Conservation (phyloP, 2,797 vertebrate genomes). For the Sarcophilus harrisii region DNA sequence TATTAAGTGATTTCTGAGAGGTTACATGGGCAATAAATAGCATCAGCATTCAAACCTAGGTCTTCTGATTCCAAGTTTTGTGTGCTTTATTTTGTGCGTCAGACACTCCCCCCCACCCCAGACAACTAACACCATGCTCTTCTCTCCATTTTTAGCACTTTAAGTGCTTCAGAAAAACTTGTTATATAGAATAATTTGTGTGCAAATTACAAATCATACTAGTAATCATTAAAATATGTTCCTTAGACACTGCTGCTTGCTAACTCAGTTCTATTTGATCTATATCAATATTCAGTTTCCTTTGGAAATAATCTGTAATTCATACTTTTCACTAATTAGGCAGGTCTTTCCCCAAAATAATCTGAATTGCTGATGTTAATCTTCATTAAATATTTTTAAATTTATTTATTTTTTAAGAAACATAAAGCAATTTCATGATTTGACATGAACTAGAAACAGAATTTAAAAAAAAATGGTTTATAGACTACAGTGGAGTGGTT, state of each 20-base stretch:
- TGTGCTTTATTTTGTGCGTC: not conserved
- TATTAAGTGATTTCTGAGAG: not conserved
- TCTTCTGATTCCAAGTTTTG: not conserved
- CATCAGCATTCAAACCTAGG: not conserved
- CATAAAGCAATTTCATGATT: slow-evolving; percentile 40
- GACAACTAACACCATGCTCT: not conserved
- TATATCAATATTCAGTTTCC: not conserved
- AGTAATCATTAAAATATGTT: not conserved
- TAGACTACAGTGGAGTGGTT: slow-evolving; percentile 54
- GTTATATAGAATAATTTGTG: not conserved
- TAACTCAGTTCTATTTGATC: not conserved
- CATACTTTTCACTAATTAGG: slow-evolving; percentile 38
- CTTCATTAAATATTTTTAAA: slow-evolving; percentile 43
- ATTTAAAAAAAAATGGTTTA: slow-evolving; percentile 71
- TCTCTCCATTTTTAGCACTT: not conserved
- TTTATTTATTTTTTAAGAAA: slow-evolving; percentile 12
- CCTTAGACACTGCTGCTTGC: not conserved
- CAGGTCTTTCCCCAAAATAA: not conserved
- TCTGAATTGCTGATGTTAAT: slow-evolving; percentile 36
- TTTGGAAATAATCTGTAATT: not conserved
- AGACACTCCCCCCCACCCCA: not conserved
- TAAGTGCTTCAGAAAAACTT: not conserved
- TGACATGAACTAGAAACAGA: slow-evolving; percentile 66
- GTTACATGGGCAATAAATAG: not conserved
- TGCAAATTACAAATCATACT: not conserved